These are phyloP conservation scores for Ciconia stormi DNA, from an alignment of 2,113 vertebrate species.

Conservation along the genomic window DNA sequence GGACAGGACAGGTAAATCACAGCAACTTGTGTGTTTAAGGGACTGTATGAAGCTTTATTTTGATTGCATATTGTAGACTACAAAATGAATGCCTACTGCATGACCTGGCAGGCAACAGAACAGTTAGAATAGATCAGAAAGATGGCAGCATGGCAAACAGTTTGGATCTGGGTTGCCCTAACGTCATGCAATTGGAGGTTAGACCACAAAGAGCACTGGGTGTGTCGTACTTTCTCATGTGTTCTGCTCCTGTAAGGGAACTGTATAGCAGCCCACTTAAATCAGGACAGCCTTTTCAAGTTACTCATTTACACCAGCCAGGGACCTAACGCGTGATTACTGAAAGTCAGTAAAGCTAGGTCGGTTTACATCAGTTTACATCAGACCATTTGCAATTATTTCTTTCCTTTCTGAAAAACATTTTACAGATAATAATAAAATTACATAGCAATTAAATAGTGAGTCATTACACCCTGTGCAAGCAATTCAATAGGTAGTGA, in stretches of 20 bases:
- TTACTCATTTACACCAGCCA: neutral
- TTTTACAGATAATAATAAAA: slow-evolving; percentile 45
- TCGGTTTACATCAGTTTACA: neutral
- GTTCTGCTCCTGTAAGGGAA: neutral
- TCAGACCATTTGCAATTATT: neutral
- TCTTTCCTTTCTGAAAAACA: slow-evolving; percentile 42
- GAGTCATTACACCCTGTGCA: slow-evolving; percentile 13
- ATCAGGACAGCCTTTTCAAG: neutral
- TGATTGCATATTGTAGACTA: neutral
- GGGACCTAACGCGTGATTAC: neutral
- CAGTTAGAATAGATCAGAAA: neutral
- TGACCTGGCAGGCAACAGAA: neutral
- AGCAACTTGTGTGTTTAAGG: neutral
- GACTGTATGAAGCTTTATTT: neutral
- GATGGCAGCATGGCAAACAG: neutral
- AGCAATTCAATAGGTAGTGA: slow-evolving; percentile 18
- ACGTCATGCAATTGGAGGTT: neutral
- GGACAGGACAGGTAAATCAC: neutral
- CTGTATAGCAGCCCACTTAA: neutral
- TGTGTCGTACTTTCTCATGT: neutral
- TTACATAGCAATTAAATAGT: slow-evolving; percentile 14
- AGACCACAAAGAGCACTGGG: neutral
- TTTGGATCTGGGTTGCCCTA: neutral
- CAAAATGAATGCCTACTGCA: neutral
- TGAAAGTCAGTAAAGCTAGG: neutral